These are phyloP conservation scores for Axinella damicornis DNA, from an alignment of 37 sponge, comb jelly and placozoan species.

Conservation along the genomic window DNA sequence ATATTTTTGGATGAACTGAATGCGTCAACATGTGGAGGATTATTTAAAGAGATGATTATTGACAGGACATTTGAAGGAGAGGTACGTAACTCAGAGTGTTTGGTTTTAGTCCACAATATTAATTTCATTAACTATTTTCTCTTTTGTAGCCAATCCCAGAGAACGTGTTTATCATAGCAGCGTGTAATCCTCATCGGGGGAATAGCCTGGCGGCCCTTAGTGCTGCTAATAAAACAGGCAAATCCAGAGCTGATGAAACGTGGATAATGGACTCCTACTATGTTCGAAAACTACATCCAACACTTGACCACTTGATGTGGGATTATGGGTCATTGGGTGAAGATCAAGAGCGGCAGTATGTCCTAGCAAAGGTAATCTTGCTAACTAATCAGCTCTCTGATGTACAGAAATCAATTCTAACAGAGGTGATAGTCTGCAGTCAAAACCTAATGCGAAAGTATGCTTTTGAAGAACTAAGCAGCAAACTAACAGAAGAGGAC, in stretches of 20 bases:
- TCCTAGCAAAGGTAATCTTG: constrained; percentile 55
- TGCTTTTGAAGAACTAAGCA: constrained; percentile 57
- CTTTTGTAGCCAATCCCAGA: constrained; percentile 52
- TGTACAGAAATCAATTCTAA: constrained; percentile 5
- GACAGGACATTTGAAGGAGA: constrained; percentile 23
- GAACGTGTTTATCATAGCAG: constrained; percentile 78
- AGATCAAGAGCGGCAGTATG: constrained; percentile 73
- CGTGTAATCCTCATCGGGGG: constrained; percentile 85
- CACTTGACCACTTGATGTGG: constrained; percentile 66
- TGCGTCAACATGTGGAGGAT: constrained; percentile 78
- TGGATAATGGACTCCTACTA: constrained; percentile 75
- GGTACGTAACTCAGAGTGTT: background rate
- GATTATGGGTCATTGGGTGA: constrained; percentile 76
- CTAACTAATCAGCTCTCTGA: constrained; percentile 4
- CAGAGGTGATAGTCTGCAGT: constrained; percentile 45
- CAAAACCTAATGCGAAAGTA: constrained; percentile 69
- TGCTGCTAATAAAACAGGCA: background rate
- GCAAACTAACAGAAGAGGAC: background rate
- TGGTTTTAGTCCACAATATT: background rate
- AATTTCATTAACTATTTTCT: too few species aligned
- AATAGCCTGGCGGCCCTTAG: constrained; percentile 41
- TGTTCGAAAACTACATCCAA: constrained; percentile 79
- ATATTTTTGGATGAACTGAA: constrained; percentile 37
- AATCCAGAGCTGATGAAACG: background rate
- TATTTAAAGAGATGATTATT: constrained; percentile 77